These are phyloP conservation scores for Myotis daubentonii DNA, from an alignment of 2,797 vertebrate genomes.

Conservation along the genomic window DNA sequence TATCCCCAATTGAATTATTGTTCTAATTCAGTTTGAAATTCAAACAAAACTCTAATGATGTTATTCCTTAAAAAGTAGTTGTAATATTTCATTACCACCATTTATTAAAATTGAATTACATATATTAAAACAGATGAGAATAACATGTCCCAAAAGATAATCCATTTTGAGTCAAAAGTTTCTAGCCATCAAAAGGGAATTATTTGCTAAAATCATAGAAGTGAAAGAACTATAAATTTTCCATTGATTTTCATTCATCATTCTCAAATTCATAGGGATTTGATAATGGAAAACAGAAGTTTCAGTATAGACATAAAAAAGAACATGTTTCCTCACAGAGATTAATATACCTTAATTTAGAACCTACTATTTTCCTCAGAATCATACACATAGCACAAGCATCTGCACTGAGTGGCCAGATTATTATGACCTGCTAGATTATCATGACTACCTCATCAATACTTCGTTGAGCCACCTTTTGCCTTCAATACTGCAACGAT, in stretches of 20 bases:
- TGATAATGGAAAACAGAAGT: not conserved
- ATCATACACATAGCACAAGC: not conserved
- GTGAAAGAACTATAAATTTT: not conserved
- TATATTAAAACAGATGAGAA: not conserved
- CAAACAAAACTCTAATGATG: not conserved
- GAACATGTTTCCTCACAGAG: not conserved
- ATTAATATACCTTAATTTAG: not conserved
- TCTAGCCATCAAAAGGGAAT: not conserved
- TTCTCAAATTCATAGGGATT: not conserved
- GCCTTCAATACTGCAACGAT: too few relatives aligned
- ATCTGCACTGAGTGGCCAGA: not conserved
- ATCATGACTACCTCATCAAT: too few relatives aligned
- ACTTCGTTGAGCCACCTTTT: too few relatives aligned
- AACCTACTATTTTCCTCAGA: not conserved
- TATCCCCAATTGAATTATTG: not conserved
- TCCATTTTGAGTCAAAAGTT: not conserved
- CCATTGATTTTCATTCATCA: not conserved
- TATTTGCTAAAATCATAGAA: not conserved
- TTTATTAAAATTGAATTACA: not conserved
- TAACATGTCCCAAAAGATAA: not conserved
- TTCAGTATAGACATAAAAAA: not conserved
- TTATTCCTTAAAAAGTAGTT: not conserved
- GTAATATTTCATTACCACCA: not conserved
- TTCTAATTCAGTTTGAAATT: constrained; percentile 5
- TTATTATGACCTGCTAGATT: too few relatives aligned